Evolutionary conservation across 2,113 vertebrate genomes (phyloP).

Genomic region (Microcebus jonahi): DNA sequence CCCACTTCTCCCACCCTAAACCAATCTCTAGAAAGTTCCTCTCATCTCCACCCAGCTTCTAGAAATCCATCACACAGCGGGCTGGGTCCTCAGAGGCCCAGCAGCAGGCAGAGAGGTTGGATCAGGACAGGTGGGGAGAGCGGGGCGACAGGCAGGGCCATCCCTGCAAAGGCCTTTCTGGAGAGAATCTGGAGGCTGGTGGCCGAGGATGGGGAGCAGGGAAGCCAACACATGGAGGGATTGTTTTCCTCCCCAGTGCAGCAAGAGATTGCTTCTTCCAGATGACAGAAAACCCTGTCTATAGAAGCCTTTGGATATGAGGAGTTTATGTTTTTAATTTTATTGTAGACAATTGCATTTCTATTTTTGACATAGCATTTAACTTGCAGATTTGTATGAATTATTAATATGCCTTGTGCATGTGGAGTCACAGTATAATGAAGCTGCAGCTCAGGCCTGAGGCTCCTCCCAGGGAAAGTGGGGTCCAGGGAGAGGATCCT

Average conservation of each 20-base stretch:
- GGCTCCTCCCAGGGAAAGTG: neutral
- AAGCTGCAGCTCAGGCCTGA: neutral
- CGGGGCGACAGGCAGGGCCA: neutral
- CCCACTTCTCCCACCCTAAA: neutral
- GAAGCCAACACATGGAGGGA: neutral
- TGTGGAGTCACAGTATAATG: slow-evolving; percentile 12
- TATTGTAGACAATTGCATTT: slow-evolving; percentile 76
- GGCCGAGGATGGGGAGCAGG: neutral
- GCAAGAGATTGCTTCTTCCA: slow-evolving; percentile 73
- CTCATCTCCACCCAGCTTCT: neutral
- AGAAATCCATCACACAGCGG: neutral
- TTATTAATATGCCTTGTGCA: slow-evolving; percentile 67
- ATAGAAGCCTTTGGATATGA: slow-evolving; percentile 68
- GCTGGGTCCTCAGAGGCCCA: neutral
- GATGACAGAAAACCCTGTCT: slow-evolving; percentile 73
- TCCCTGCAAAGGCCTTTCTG: slow-evolving; percentile 70
- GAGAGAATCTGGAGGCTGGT: slow-evolving; percentile 68
- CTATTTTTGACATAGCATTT: slow-evolving; percentile 83
- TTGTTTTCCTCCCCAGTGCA: slow-evolving; percentile 40
- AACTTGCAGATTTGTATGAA: slow-evolving; percentile 83
- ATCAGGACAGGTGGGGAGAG: neutral
- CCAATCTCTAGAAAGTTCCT: neutral
- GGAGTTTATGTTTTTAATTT: slow-evolving; percentile 77
- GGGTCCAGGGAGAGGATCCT: neutral
- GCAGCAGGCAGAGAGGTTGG: neutral